phyloP scores from a whole-genome alignment of 1,140 invertebrate genomes.

The Teleopsis dalmanni region DNA sequence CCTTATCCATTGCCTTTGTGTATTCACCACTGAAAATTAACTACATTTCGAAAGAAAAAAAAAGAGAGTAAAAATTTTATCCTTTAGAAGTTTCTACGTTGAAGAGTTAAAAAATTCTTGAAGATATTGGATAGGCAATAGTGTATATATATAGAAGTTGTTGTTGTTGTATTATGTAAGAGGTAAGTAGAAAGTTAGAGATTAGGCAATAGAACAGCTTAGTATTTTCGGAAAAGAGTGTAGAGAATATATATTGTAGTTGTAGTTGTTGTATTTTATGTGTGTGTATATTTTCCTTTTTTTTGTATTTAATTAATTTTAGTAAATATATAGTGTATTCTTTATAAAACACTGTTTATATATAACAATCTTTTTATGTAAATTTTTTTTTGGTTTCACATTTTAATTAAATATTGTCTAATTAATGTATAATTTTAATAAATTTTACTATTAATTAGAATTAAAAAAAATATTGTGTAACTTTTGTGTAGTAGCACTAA shows the following conservation, averaged over 20 bases:
- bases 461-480: too few species aligned
- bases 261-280: not conserved
- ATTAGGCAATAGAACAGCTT: not conserved
- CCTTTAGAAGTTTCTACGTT: too few species aligned
- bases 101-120: too few species aligned
- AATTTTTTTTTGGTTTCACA: not conserved
- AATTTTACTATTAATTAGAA: too few species aligned
- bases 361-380: not conserved
- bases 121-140: not conserved
- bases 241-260: not conserved
- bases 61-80: not conserved
- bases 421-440: too few species aligned
- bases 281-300: not conserved
- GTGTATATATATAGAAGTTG: not conserved
- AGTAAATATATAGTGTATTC: not conserved
- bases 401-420: not conserved
- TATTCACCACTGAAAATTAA: constrained; percentile 99
- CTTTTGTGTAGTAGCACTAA: too few species aligned
- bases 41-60: constrained; percentile 50
- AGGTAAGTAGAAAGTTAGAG: not conserved
- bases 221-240: not conserved
- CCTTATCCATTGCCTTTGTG: constrained; percentile 99
- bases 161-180: too few species aligned
- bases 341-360: not conserved
- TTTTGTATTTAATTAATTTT: not conserved